A percentile compares a stretch with the other conserved stretches of the same genome.
Evolutionary conservation across 2,888 invertebrate species (phyloP).

Genomic region (Torymus aiolomorphi): DNA sequence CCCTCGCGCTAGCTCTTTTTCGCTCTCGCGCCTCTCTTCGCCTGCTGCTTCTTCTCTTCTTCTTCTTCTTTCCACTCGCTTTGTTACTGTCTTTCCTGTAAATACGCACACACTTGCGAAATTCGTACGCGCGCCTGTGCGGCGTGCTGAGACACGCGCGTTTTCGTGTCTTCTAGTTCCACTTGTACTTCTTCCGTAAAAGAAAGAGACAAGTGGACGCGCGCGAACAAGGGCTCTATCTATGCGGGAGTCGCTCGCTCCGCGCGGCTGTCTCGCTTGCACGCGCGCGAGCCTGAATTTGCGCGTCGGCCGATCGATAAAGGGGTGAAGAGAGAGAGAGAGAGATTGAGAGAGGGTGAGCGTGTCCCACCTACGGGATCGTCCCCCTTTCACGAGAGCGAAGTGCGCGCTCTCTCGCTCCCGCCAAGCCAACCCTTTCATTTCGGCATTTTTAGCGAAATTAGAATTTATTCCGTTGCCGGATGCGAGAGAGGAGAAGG

Average conservation of each 20-base stretch:
- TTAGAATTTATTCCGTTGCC: constrained; percentile 31
- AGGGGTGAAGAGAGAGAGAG: no score
- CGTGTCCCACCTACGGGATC: constrained; percentile 44
- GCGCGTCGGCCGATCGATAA: constrained; percentile 43
- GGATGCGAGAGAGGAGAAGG: background rate
- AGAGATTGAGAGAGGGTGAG: background rate
- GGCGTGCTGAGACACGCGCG: no score
- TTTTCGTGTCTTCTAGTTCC: constrained; percentile 42
- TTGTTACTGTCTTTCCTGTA: constrained; percentile 25
- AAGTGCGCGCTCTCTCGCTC: no score
- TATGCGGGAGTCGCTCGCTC: constrained; percentile 12
- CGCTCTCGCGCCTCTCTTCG: background rate
- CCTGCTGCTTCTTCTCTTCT: background rate
- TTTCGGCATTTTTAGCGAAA: constrained; percentile 44
- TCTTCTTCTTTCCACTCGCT: background rate
- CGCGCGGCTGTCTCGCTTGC: constrained; percentile 12
- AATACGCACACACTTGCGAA: background rate
- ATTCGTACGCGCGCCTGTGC: no score
- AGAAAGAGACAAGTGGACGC: constrained; percentile 43
- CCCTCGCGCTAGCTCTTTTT: background rate
- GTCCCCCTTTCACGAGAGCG: constrained; percentile 21
- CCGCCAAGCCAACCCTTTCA: constrained; percentile 23
- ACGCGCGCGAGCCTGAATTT: constrained; percentile 6
- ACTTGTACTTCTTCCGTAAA: background rate
- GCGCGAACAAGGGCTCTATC: constrained; percentile 5